These are phyloP conservation scores for Forbesichthys agassizii DNA, from an alignment of 2,113 vertebrate species.

Conservation along the genomic window DNA sequence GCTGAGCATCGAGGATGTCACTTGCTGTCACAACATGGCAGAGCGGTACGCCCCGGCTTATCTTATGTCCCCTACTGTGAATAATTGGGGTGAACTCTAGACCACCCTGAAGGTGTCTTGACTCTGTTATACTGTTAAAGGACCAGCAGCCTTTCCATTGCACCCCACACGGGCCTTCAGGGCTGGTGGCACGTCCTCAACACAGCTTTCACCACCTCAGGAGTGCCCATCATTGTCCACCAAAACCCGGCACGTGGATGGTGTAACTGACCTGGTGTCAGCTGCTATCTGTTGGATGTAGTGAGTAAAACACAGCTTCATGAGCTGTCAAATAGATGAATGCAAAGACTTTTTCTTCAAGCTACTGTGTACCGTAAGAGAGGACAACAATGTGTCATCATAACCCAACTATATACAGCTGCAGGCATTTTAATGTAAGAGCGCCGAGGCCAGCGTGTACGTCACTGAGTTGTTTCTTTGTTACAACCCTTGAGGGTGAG, in stretches of 20 bases:
- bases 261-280: neutral
- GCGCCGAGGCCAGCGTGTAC: neutral
- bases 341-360: too few relatives aligned
- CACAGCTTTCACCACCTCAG: constrained; percentile 4
- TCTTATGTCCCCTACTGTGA: constrained; percentile 40
- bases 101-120: constrained; percentile 13
- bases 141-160: constrained; percentile 39
- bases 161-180: constrained; percentile 1
- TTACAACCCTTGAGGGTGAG: neutral
- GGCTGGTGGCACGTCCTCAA: constrained; percentile 24
- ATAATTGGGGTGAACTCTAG: constrained; percentile 14
- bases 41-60: constrained; percentile 47
- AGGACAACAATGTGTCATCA: too few relatives aligned
- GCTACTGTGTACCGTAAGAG: too few relatives aligned
- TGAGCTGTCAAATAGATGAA: too few relatives aligned
- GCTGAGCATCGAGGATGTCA: constrained; percentile 48
- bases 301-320: too few relatives aligned
- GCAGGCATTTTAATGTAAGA: neutral
- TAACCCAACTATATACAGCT: neutral
- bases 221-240: neutral
- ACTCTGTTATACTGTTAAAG: constrained; percentile 19
- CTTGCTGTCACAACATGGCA: constrained; percentile 64
- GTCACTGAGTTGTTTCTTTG: neutral
- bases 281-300: too few relatives aligned
- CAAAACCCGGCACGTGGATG: neutral